A percentile compares a stretch with the other conserved stretches of the same genome.
These are phyloP conservation scores for Pollenia labialis DNA, from an alignment of 2,888 invertebrate genomes.

Conservation along the genomic window DNA sequence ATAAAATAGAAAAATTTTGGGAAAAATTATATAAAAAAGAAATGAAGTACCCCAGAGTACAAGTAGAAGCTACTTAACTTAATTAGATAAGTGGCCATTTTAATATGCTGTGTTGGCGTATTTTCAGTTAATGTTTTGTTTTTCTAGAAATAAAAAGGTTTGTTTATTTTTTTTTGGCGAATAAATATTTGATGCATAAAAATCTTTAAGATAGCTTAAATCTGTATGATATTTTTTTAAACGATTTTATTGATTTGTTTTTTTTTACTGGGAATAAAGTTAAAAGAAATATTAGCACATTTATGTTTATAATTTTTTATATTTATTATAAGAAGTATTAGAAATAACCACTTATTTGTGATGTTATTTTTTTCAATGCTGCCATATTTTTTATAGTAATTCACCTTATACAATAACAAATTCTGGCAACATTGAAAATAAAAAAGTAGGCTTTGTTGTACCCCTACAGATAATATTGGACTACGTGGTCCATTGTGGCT, in stretches of 20 bases:
- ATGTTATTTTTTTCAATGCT: too few species aligned
- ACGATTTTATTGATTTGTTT: background rate
- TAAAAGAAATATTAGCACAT: too few species aligned
- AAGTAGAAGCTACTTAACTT: conserved; percentile 59
- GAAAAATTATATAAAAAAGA: conserved; percentile 29
- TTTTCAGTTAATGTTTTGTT: conserved; percentile 26
- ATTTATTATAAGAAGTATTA: too few species aligned
- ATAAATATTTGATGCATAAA: background rate
- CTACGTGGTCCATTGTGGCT: too few species aligned
- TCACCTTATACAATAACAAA: too few species aligned
- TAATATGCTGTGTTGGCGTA: conserved; percentile 53
- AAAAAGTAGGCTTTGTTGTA: too few species aligned
- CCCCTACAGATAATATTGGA: too few species aligned
- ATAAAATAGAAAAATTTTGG: background rate
- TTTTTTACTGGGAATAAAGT: too few species aligned
- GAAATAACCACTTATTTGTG: too few species aligned
- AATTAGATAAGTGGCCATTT: conserved; percentile 69
- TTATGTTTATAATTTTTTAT: too few species aligned
- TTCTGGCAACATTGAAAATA: too few species aligned
- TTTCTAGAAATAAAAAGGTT: background rate
- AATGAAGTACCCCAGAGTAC: conserved; percentile 51
- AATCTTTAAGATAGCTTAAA: conserved; percentile 4
- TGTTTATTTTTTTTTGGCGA: background rate
- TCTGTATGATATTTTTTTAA: background rate
- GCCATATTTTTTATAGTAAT: too few species aligned